A percentile compares a stretch with the other conserved stretches of the same genome.
phyloP scores from a whole-genome alignment of 2,888 invertebrate genomes.

The Beris morrisii region DNA sequence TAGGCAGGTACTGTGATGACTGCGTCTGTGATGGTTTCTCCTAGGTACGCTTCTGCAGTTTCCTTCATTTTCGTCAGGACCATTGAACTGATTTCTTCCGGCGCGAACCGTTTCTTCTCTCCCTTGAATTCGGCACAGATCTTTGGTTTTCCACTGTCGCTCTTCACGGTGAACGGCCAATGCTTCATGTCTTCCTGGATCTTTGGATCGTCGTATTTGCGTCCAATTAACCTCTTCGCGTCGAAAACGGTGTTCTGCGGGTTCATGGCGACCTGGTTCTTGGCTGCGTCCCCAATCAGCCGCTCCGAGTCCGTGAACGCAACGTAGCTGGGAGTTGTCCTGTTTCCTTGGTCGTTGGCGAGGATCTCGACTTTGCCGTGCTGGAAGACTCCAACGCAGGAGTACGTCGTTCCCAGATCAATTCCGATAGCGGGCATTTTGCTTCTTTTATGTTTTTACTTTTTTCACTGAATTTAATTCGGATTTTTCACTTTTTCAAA shows the following conservation, averaged over 20 bases:
- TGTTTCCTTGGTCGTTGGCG: slow-evolving; percentile 75
- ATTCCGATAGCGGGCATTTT: slow-evolving; percentile 69
- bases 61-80: slow-evolving; percentile 53
- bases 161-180: slow-evolving; percentile 79
- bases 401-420: slow-evolving; percentile 81
- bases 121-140: slow-evolving; percentile 70
- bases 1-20: slow-evolving; percentile 67
- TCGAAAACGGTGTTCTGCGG: slow-evolving; percentile 74
- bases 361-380: slow-evolving; percentile 77
- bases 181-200: slow-evolving; percentile 80
- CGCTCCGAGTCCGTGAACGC: slow-evolving; percentile 72
- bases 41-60: slow-evolving; percentile 66
- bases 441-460: slow-evolving; percentile 61
- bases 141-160: slow-evolving; percentile 67
- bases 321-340: slow-evolving; percentile 76
- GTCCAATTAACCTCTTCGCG: slow-evolving; percentile 75
- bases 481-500: not conserved
- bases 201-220: slow-evolving; percentile 70
- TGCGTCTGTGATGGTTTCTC: slow-evolving; percentile 67
- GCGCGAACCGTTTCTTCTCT: slow-evolving; percentile 65
- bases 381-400: slow-evolving; percentile 77
- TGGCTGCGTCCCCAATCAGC: slow-evolving; percentile 71
- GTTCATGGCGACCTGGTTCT: slow-evolving; percentile 73
- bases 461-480: not conserved
- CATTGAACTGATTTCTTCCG: slow-evolving; percentile 74